These are phyloP conservation scores for Heterodera filipjevi DNA, from an alignment of 2,888 invertebrate genomes.

Conservation along the genomic window DNA sequence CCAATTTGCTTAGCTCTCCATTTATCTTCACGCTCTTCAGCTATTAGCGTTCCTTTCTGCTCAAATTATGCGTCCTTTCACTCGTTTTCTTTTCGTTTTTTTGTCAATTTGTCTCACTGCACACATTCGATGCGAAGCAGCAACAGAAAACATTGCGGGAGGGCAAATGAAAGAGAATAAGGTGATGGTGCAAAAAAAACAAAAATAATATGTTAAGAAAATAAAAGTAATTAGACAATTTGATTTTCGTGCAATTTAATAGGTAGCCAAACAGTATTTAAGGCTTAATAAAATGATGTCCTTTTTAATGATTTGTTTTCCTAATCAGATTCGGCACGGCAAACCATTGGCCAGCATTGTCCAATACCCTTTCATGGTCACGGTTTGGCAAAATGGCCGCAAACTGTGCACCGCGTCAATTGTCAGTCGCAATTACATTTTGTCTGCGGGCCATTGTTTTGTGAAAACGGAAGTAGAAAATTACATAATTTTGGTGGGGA, in stretches of 20 bases:
- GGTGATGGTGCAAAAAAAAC: not conserved
- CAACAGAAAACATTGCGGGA: not conserved
- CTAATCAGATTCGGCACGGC: conserved; percentile 16
- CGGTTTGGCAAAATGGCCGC: conserved; percentile 18
- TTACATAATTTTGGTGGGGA: conserved; percentile 22
- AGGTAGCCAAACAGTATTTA: no score
- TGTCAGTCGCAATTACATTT: conserved; percentile 10
- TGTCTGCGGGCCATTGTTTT: conserved; percentile 28
- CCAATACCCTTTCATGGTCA: conserved; percentile 23
- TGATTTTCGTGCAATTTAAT: no score
- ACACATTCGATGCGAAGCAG: not conserved
- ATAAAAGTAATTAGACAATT: not conserved
- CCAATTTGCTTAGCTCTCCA: not conserved
- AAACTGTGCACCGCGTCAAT: conserved; percentile 26
- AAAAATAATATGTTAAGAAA: not conserved
- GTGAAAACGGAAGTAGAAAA: conserved; percentile 7
- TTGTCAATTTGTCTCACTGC: not conserved
- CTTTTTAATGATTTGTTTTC: not conserved
- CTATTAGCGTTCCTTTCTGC: not conserved
- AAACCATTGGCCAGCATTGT: not conserved
- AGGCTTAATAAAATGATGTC: no score
- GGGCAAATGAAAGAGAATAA: not conserved
- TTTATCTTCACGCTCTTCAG: not conserved
- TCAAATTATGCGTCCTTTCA: not conserved
- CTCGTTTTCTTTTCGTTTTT: not conserved